These are phyloP conservation scores for Apodemia mormo DNA, from an alignment of 2,888 invertebrate genomes.

Conservation along the genomic window DNA sequence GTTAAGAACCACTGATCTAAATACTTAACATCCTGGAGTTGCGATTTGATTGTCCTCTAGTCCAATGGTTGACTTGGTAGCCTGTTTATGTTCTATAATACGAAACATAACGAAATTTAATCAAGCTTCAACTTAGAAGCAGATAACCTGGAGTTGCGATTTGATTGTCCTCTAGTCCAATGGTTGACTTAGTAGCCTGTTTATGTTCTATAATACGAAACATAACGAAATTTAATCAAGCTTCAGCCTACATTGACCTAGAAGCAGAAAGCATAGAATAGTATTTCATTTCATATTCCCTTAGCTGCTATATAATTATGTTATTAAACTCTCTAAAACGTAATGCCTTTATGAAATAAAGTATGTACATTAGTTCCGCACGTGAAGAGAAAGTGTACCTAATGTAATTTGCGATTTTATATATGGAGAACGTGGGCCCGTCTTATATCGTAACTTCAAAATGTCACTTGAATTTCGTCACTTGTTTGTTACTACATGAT, in stretches of 20 bases:
- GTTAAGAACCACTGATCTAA: too few species aligned
- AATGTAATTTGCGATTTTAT: constrained; percentile 44
- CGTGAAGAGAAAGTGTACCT: constrained; percentile 57
- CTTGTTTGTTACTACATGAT: constrained; percentile 3
- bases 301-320: not conserved
- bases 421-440: constrained; percentile 36
- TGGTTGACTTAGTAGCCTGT: not conserved
- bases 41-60: too few species aligned
- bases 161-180: not conserved
- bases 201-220: not conserved
- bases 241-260: not conserved
- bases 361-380: constrained; percentile 37
- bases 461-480: constrained; percentile 35
- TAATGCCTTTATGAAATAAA: constrained; percentile 13
- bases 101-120: not conserved
- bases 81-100: not conserved
- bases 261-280: not conserved
- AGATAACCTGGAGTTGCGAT: not conserved
- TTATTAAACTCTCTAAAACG: not conserved
- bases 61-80: not conserved
- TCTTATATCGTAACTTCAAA: constrained; percentile 35
- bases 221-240: not conserved
- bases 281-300: not conserved
- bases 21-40: too few species aligned
- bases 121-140: not conserved